Evolutionary conservation across 2,797 vertebrate genomes (phyloP).

Genomic region (Rhinoraja longicauda): DNA sequence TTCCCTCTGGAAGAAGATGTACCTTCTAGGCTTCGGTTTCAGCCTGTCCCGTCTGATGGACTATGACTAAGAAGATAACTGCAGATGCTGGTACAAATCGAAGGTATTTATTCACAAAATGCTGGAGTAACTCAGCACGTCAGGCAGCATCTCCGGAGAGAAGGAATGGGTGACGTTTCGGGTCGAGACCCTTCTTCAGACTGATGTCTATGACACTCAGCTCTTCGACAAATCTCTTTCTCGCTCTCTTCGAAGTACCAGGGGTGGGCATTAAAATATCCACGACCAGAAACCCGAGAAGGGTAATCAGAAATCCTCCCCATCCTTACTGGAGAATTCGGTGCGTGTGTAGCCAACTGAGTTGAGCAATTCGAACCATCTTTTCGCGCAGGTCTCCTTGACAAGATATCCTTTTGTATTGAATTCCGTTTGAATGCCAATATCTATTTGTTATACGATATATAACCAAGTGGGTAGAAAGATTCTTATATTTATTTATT

Average conservation of each 20-base stretch:
- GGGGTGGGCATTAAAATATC: constrained; percentile 15
- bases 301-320: not conserved
- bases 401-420: not conserved
- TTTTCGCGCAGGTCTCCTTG: not conserved
- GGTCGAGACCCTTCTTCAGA: too few relatives aligned
- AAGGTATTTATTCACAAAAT: too few relatives aligned
- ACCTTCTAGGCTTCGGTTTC: not conserved
- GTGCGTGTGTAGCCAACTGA: not conserved
- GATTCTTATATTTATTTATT: too few relatives aligned
- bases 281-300: constrained; percentile 43
- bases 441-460: too few relatives aligned
- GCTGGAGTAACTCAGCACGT: too few relatives aligned
- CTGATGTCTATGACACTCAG: too few relatives aligned
- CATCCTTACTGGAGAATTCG: not conserved
- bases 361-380: not conserved
- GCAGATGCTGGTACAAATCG: too few relatives aligned
- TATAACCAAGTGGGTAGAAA: too few relatives aligned
- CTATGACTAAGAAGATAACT: too few relatives aligned
- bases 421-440: not conserved
- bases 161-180: too few relatives aligned
- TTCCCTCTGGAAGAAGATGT: not conserved
- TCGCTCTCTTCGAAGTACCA: not conserved
- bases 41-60: not conserved
- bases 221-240: not conserved
- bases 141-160: too few relatives aligned